Base-by-base conservation (phyloP, 2,113 vertebrate genomes). In the Mobula hypostoma region DNA sequence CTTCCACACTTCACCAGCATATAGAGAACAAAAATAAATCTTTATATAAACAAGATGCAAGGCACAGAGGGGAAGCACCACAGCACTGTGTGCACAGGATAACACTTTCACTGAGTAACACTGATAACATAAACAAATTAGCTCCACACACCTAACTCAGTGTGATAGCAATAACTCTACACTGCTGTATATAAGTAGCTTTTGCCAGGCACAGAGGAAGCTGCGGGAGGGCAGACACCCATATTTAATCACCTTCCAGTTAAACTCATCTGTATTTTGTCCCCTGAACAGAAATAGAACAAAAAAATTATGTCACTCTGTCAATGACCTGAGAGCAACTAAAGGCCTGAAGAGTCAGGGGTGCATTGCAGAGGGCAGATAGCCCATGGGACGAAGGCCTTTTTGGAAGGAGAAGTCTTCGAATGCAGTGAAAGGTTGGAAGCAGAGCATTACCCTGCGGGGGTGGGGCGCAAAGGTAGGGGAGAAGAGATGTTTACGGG, bases 71-170 rank as follows among this genome's bases (percentile, higher is more conserved):
- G 61, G 61, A 90, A 90, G 61, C 85, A 32, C 56, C 61, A 90
- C n/a, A 90, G 66, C 85, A 90, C 85, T 19, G 15, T 7, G 6
- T 68, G 63, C 29, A 19, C n/a, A 90, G 63, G 85, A 32, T 90
- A n/a, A 90, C 61, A 90, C 29, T 36, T 56, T 90, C 85, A 66
- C 61, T 11, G 61, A 90, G 61, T 32, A 90, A 19, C 29, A 66
- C 85, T 66, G 85, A 61, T 63, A 90, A 90, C 61, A 32, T n/a
- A 68, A 90, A 90, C 85, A 90, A 90, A 68, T 90, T 90, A 90
- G n/a, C 85, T 66, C 61, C 85, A 90, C 85, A 32, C 63, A 66
- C 61, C 29, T 17, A 90, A 66, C 21, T 29, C 29, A 88, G 21
- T 63, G 11, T 63, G 83, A 63, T 61, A 14, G 56, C 58, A 90